Evolutionary conservation across 2,113 vertebrate genomes (phyloP), one percentile per base, ranked within the genome.

Genomic region (Barbus barbus): DNA sequence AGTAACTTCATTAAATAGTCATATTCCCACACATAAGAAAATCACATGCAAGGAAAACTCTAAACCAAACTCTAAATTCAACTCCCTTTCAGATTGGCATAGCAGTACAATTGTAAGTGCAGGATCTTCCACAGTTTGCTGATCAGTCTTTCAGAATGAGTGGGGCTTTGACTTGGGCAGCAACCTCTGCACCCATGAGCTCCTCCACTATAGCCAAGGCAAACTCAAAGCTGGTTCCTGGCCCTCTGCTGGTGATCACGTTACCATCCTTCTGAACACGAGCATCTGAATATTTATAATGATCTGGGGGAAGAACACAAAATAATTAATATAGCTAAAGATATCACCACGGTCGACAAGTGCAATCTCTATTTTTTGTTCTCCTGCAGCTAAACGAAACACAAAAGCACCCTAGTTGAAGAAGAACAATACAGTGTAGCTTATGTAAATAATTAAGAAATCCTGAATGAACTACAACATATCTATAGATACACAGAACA

Each of bases 171-270:
- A 98, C 96, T 90, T 97, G 95, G 38, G 94, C 92, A 0, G 94
- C 96, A 88, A 95, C 94, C 20, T 98, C 97, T 74, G 95, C 94
- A 33, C 97, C 97, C 84, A 95, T 86, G 84, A 99, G 95, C 0
- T 93, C 94, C 86, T 98, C 97, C 53, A 99, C 96, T 16, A 99
- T 97, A 0, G 94, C 91, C 74, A 99, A 90, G 0, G 95, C 98
- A 44, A 99, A 99, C 90, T 99, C 97, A 3, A 99, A 99, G 92
- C 97, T 98, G 92, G 98, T 99, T 46, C 98, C 98, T 0, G 98
- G 98, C 31, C 98, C 98, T 0, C 97, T 96, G 91, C 98, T 99
- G 86, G 98, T 99, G 88, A 99, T 96, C 89, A 98, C 95, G 89
- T 96, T 94, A 69, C 96, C 96, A 0, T 99, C 97, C 92, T 94